A percentile compares a stretch with the other conserved stretches of the same genome.
These are phyloP conservation scores for Calephelis perditalis DNA, from an alignment of 2,888 invertebrate genomes.

Conservation along the genomic window DNA sequence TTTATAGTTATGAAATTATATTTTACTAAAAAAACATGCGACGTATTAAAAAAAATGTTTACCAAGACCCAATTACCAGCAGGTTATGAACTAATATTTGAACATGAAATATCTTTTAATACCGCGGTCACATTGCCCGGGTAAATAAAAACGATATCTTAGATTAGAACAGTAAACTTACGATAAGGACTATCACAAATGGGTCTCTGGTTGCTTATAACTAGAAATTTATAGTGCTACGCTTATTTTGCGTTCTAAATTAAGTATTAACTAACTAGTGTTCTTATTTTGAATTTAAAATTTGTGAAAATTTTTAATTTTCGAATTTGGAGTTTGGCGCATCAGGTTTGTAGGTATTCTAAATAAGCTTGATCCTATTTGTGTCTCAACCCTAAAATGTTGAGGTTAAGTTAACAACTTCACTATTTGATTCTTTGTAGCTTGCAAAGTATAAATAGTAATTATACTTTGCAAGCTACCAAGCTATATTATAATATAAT, in stretches of 20 bases:
- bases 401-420: too few species aligned
- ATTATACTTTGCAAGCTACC: too few species aligned
- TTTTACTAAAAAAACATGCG: too few species aligned
- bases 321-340: too few species aligned
- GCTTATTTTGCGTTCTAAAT: conserved; percentile 35
- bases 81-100: conserved; percentile 33
- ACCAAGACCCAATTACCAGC: conserved; percentile 23
- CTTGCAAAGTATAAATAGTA: too few species aligned
- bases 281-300: conserved; percentile 4
- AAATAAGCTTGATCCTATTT: too few species aligned
- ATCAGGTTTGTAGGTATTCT: too few species aligned
- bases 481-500: too few species aligned
- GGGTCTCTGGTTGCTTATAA: conserved; percentile 43
- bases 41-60: neutral
- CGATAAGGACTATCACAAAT: conserved; percentile 51
- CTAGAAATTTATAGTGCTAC: conserved; percentile 31
- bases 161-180: conserved; percentile 55
- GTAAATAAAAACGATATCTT: conserved; percentile 57
- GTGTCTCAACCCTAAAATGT: too few species aligned
- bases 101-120: conserved; percentile 37
- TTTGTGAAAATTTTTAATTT: neutral
- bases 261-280: neutral
- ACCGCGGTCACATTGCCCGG: conserved; percentile 46
- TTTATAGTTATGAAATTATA: neutral
- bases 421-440: too few species aligned